Evolutionary conservation across 2,797 vertebrate species (phyloP).

Genomic region (Sebastes hopkinsi): DNA sequence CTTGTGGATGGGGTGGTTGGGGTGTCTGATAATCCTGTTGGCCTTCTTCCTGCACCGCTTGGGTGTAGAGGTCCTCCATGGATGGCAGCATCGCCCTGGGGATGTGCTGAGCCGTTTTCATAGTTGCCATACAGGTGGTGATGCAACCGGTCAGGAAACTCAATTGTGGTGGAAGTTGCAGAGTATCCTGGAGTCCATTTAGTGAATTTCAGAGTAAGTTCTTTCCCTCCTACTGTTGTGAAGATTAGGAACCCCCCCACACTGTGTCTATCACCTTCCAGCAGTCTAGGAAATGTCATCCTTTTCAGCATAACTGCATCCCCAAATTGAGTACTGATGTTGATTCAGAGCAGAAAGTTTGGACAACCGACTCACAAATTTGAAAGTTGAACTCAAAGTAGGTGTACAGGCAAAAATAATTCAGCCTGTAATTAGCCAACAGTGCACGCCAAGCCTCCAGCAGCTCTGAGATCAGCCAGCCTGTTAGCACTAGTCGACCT

Average conservation of each 20-base stretch:
- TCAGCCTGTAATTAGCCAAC: not conserved
- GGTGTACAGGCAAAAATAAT: not conserved
- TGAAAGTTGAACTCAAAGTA: not conserved
- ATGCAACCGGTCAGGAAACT: no score
- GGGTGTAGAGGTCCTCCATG: not conserved
- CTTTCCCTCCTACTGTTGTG: not conserved
- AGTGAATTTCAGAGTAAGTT: not conserved
- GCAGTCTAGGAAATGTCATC: not conserved
- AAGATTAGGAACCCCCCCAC: not conserved
- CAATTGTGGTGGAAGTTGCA: no score
- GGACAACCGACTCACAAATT: not conserved
- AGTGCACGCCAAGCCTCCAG: constrained; percentile 27
- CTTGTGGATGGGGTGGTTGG: no score
- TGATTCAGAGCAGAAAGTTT: not conserved
- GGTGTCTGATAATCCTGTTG: no score
- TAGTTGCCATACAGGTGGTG: no score
- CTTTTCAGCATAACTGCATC: not conserved
- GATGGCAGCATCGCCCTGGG: not conserved
- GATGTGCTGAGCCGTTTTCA: no score
- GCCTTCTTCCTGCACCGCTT: not conserved
- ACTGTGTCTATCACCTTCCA: not conserved
- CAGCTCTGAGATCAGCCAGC: constrained; percentile 30
- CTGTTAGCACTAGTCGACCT: constrained; percentile 17
- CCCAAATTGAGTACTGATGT: not conserved
- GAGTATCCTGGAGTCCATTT: not conserved